phyloP scores from a whole-genome alignment of 1,140 invertebrate genomes.

The Augochlora pura region DNA sequence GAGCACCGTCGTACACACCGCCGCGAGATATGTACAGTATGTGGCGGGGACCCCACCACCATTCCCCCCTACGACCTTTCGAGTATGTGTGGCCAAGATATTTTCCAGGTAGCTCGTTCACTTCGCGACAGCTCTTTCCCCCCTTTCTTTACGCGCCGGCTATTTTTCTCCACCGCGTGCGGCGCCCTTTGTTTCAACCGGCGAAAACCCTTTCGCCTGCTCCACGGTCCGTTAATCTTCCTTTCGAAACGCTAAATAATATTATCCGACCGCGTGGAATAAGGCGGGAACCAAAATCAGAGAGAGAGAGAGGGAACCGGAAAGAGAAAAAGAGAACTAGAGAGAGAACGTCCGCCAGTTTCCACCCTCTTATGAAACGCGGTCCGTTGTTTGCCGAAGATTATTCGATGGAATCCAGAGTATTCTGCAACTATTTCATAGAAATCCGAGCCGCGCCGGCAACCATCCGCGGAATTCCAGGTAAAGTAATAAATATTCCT shows the following conservation, averaged over 20 bases:
- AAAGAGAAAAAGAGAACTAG: no score
- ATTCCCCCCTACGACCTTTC: not conserved
- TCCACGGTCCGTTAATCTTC: not conserved
- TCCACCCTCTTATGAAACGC: no score
- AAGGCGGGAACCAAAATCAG: no score
- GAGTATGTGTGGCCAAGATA: constrained; percentile 20
- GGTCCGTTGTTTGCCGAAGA: not conserved
- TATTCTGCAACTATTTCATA: constrained; percentile 4
- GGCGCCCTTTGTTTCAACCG: not conserved
- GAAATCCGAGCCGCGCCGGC: not conserved
- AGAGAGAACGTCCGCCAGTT: not conserved
- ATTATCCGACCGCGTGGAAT: not conserved
- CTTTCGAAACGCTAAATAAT: not conserved
- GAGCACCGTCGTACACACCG: not conserved
- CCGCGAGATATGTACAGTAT: constrained; percentile 4
- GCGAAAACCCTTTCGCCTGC: constrained; percentile 3
- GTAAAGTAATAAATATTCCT: constrained; percentile 4
- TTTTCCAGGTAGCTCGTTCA: constrained; percentile 25
- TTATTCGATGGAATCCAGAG: not conserved
- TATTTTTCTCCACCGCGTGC: not conserved
- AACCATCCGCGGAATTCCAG: not conserved
- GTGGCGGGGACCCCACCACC: no score
- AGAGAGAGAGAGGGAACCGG: no score
- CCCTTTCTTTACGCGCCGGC: not conserved
- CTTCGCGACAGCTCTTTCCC: not conserved